Base-by-base conservation (phyloP, 1,140 invertebrate species). In the Ostrea denselamellosa region DNA sequence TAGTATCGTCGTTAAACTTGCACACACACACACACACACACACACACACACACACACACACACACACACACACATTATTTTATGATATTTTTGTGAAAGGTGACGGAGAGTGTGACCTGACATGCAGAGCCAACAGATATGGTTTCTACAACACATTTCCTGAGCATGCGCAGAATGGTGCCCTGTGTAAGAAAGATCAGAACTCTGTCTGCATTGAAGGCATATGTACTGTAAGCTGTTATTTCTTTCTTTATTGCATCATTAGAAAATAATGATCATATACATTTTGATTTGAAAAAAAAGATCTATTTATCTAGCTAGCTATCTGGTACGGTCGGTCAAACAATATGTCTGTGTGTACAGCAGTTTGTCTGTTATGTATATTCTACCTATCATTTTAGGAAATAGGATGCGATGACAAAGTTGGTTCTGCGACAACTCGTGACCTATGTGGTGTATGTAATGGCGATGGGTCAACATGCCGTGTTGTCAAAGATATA, bases 71-170 rank as follows among this genome's bases (percentile, higher is more conserved):
- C n/a, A n/a, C n/a, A n/a, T n/a, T n/a, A n/a, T n/a, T n/a, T n/a
- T n/a, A 44, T 44, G 34, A 44, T 5, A 5, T 54, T 12, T 25
- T 62, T 77, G 8, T 56, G 65, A 12, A 25, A 89, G 89, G 85
- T 68, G 53, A 87, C 51, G 84, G n/a, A 2, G 83, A 86, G 52
- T 89, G 89, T 71, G 89, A 87, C 14, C 51, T 89, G 8, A 89
- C 85, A 0, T 89, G 89, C 51, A 85, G 71, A 44, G 89, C 89
- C 44, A 8, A 34, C 17, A 86, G 89, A 22, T 83, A 86, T n/a
- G 89, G 89, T n/a, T 89, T 89, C 65, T 89, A 89, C 62, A 89
- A 85, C 12, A 89, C 83, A n/a, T 89, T 89, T 86, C 62, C 84
- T 7, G 86, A 87, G 56, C 83, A 77, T 82, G 68, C 87, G n/a